Conservation (phyloP, 2,113 vertebrate species). For the Vidua chalybeata region DNA sequence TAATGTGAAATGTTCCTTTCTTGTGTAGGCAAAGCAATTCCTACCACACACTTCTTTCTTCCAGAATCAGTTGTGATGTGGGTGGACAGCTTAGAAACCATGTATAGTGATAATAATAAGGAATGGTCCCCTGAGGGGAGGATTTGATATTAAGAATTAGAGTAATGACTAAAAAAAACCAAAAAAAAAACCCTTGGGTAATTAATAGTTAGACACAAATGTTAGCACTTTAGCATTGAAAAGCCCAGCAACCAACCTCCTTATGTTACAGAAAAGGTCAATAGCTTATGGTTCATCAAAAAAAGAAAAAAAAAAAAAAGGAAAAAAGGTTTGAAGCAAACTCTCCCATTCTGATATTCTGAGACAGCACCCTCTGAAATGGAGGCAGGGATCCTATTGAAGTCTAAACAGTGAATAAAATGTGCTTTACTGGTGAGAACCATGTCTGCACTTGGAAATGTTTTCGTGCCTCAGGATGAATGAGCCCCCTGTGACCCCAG, state of each 20-base stretch:
- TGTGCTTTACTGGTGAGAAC: neutral
- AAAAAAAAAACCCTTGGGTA: neutral
- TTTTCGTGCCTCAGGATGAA: accelerated
- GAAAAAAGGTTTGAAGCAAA: neutral
- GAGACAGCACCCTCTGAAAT: neutral
- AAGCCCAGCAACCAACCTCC: neutral
- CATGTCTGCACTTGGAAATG: neutral
- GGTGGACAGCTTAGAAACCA: conserved; percentile 56
- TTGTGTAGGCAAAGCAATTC: conserved; percentile 42
- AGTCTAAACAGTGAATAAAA: neutral
- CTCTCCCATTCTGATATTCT: neutral
- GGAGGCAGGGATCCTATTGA: neutral
- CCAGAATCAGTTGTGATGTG: conserved; percentile 11
- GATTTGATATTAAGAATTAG: conserved; percentile 30
- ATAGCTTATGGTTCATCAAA: neutral
- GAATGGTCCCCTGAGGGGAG: conserved; percentile 21
- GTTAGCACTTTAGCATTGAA: conserved; percentile 6
- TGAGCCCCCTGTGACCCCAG: neutral
- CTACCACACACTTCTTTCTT: neutral
- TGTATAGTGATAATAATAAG: neutral
- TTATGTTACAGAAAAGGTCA: conserved; percentile 23
- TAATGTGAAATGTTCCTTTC: neutral
- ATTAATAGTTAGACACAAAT: conserved; percentile 33
- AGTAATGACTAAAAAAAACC: neutral
- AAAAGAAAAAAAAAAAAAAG: neutral